Evolutionary conservation across 2,113 vertebrate species (phyloP), one percentile per base, ranked within the genome.

Genomic region (Sylvietta virens): DNA sequence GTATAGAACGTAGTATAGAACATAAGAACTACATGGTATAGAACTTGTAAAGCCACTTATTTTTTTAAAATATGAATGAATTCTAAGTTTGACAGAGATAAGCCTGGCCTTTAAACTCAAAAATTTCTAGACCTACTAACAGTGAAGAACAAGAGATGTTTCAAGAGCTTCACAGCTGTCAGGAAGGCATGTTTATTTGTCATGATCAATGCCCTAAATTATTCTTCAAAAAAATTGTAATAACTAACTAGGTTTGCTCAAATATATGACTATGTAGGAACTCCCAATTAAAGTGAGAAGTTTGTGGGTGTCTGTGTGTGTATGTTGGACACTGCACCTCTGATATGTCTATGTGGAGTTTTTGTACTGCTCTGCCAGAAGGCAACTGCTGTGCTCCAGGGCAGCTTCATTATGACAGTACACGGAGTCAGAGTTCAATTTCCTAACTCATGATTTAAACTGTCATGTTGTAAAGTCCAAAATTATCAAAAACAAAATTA

Each of bases 241-340:
- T 47, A 16, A 54, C 13, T 51, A 64, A 72, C 19, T 45, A 58
- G 10, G 1, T 88, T 74, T 83, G 10, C 31, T 85, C 28, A 76
- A 56, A 56, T 61, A 24, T 35, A 15, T 24, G 5, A 42, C 3
- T 62, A 40, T 7, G 9, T 65, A 44, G 17, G 13, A 86, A 5
- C 3, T 86, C 48, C 44, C 45, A 64, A 3, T 14, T 62, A 39
- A 56, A 0, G 0, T 26, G 6, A 60, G 24, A 53, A 37, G 5
- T 27, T 23, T 54, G 6, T 66, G 13, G 0, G 0, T 23, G 9
- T 9, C 31, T 44, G 3, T 50, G 39, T 24, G 6, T 44, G 2
- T 14, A 8, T 51, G 17, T 76, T 51, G 10, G 21, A 40, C 8
- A 15, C 5, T 35, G 26, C 9, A 51, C 19, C 24, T 56, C 44